Evolutionary conservation across 1,140 invertebrate species (phyloP).

Genomic region (Diuraphis noxia): DNA sequence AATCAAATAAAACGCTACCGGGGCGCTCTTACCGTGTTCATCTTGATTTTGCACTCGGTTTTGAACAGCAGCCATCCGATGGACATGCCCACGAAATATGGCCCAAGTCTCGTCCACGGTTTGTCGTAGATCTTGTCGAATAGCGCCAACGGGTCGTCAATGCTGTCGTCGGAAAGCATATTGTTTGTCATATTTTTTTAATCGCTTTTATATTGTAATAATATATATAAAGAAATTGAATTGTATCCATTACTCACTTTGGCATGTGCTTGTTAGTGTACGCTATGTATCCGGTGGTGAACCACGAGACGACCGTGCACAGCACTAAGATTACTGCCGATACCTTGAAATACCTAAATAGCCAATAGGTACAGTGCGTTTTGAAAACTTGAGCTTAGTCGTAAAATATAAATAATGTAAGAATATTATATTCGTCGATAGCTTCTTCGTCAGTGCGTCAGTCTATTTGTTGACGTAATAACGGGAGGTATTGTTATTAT

Average conservation of each 20-base stretch:
- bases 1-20: not conserved
- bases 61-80: constrained; percentile 81
- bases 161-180: constrained; percentile 60
- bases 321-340: constrained; percentile 67
- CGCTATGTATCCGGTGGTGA: constrained; percentile 78
- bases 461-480: too few relatives aligned
- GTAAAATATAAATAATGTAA: not conserved
- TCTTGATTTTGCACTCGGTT: constrained; percentile 76
- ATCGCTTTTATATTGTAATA: not conserved
- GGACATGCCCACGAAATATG: constrained; percentile 81
- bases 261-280: constrained; percentile 78
- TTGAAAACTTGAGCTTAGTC: not conserved
- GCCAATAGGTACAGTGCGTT: not conserved
- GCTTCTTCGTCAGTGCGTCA: too few relatives aligned
- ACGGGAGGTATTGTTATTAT: too few relatives aligned
- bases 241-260: constrained; percentile 57
- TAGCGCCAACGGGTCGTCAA: constrained; percentile 77
- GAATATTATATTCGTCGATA: not conserved
- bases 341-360: constrained; percentile 72
- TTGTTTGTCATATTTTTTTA: not conserved
- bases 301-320: constrained; percentile 74
- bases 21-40: constrained; percentile 67
- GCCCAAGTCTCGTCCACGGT: constrained; percentile 80
- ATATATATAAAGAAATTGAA: not conserved
- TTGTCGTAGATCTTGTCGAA: constrained; percentile 89